Conservation (phyloP, 2,797 vertebrate genomes). For the Sebastiscus tertius region DNA sequence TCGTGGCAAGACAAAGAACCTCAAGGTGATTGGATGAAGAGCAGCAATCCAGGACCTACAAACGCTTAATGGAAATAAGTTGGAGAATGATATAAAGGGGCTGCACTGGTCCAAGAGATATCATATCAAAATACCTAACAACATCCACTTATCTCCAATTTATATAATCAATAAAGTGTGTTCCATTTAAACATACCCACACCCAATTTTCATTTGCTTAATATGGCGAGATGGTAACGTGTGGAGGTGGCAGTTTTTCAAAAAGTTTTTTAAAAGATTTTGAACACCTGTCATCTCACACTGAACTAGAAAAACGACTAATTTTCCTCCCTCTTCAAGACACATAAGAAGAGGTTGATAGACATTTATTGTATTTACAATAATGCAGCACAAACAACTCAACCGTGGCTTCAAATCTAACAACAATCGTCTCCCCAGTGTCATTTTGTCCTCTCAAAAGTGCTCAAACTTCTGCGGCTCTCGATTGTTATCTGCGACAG, state of each 20-base stretch:
- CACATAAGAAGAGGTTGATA: conserved; percentile 24
- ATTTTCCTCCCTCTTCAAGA: neutral
- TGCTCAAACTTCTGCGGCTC: neutral
- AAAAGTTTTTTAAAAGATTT: neutral
- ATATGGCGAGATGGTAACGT: neutral
- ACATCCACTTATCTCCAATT: neutral
- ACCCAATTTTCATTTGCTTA: neutral
- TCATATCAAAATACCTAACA: neutral
- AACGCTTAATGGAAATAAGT: neutral
- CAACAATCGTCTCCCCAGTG: conserved; percentile 49
- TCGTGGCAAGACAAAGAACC: conserved; percentile 19
- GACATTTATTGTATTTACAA: conserved; percentile 61
- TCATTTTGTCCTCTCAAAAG: conserved; percentile 5
- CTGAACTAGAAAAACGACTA: neutral
- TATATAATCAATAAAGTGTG: neutral
- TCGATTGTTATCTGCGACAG: neutral
- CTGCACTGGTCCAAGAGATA: neutral
- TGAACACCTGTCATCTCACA: neutral
- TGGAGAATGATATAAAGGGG: neutral
- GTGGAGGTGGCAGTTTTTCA: conserved; percentile 11
- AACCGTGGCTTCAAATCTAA: conserved; percentile 48
- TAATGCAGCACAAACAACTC: conserved; percentile 43
- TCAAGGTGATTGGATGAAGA: conserved; percentile 24
- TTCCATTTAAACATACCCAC: neutral
- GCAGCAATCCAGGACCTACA: conserved; percentile 21